These are phyloP conservation scores for Recurvirostra avosetta DNA, from an alignment of 2,113 vertebrate genomes.

Conservation along the genomic window DNA sequence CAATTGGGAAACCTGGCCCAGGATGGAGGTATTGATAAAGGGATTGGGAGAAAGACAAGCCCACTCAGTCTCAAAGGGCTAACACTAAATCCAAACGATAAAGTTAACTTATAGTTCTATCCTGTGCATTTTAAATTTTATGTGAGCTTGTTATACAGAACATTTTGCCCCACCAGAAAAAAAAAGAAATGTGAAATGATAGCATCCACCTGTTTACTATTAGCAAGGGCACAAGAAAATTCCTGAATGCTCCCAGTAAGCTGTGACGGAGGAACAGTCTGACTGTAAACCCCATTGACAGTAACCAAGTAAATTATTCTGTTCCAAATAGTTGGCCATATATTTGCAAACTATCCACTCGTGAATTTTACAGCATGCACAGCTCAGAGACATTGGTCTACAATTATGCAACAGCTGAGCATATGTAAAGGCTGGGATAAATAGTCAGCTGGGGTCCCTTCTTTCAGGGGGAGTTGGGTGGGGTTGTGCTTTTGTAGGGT, in stretches of 20 bases:
- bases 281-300: background rate
- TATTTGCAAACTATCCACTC: background rate
- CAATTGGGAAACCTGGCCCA: too few relatives aligned
- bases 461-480: background rate
- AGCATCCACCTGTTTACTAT: background rate
- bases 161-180: background rate
- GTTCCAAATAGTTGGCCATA: background rate
- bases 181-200: background rate
- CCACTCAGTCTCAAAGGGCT: too few relatives aligned
- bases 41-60: too few relatives aligned
- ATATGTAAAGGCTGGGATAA: background rate
- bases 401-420: background rate
- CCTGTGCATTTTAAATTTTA: conserved; percentile 37
- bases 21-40: too few relatives aligned
- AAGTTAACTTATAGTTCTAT: conserved; percentile 27
- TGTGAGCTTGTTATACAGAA: background rate
- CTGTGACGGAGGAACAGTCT: background rate
- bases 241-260: background rate
- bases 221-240: background rate
- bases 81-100: background rate
- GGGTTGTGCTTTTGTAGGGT: background rate
- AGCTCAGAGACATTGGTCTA: background rate
- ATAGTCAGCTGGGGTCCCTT: background rate
- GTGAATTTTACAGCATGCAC: background rate
- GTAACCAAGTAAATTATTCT: background rate